Percentiles rank a stretch among this genome's conserved stretches.
phyloP scores from a whole-genome alignment of 2,113 vertebrate genomes.

The Labeo catla region DNA sequence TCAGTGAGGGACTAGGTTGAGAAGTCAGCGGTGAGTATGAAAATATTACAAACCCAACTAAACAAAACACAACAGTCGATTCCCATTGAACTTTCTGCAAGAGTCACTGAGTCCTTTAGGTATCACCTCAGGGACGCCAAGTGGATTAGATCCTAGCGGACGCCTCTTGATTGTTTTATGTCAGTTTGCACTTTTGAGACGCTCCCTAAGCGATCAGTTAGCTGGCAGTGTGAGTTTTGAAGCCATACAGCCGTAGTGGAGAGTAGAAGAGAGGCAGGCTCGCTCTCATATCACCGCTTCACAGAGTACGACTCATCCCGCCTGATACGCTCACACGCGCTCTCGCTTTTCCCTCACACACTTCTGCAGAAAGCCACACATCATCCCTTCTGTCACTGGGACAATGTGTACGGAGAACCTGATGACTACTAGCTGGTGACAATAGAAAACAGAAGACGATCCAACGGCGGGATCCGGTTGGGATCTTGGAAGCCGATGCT shows the following conservation, averaged over 20 bases:
- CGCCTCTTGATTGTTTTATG: slow-evolving; percentile 5
- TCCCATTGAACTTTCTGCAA: not conserved
- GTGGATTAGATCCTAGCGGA: slow-evolving; percentile 4
- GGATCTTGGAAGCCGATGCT: slow-evolving; percentile 14
- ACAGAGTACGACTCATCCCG: slow-evolving; percentile 14
- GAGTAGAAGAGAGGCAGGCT: slow-evolving; percentile 39
- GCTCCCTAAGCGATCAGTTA: slow-evolving; percentile 55
- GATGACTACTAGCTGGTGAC: slow-evolving; percentile 33
- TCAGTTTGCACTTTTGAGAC: slow-evolving; percentile 58
- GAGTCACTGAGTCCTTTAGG: slow-evolving; percentile 26
- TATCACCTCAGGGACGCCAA: not conserved
- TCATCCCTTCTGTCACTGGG: slow-evolving; percentile 37
- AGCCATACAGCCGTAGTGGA: slow-evolving; percentile 54
- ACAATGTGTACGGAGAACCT: slow-evolving; percentile 20
- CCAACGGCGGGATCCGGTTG: not conserved
- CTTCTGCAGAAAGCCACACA: slow-evolving; percentile 34
- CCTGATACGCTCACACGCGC: not conserved
- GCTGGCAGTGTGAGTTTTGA: slow-evolving; percentile 59
- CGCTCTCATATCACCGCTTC: not conserved
- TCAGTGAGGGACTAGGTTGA: not conserved
- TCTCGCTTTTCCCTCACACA: slow-evolving; percentile 9
- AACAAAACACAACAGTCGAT: not conserved
- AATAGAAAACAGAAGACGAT: slow-evolving; percentile 38
- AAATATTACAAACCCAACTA: not conserved
- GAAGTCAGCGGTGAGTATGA: not conserved